These are phyloP conservation scores for Mesochorus sp. DNA, from an alignment of 2,888 invertebrate genomes.

Conservation along the genomic window DNA sequence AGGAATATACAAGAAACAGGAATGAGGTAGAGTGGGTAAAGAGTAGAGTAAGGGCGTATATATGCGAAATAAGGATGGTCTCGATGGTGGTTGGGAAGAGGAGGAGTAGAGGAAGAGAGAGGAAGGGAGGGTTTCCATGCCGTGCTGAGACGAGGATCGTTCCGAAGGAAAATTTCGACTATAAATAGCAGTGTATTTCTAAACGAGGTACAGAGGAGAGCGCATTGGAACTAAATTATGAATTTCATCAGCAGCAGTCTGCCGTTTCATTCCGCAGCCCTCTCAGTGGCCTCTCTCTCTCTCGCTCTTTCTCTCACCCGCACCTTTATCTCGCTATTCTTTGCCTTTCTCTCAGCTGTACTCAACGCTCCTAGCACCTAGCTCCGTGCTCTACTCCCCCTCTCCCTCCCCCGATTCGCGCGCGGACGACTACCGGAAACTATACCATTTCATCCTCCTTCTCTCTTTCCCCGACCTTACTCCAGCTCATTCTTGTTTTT, in stretches of 20 bases:
- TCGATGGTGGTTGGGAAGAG: slow-evolving; percentile 34
- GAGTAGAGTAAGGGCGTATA: not conserved
- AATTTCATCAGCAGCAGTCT: slow-evolving; percentile 82
- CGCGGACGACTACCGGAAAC: slow-evolving; percentile 49
- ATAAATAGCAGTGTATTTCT: slow-evolving; percentile 82
- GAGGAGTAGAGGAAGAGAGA: no score
- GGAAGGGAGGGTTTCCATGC: no score
- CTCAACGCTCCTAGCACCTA: slow-evolving; percentile 16
- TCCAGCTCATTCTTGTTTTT: slow-evolving; percentile 38
- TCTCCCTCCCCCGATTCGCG: slow-evolving; percentile 15
- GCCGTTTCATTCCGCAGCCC: slow-evolving; percentile 81
- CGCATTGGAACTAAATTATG: slow-evolving; percentile 83
- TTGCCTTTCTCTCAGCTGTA: slow-evolving; percentile 54
- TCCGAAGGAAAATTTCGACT: slow-evolving; percentile 81
- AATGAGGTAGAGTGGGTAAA: not conserved
- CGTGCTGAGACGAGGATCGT: slow-evolving; percentile 69
- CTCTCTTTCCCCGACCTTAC: slow-evolving; percentile 50
- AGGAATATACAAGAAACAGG: slow-evolving; percentile 20
- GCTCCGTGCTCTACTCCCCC: slow-evolving; percentile 34
- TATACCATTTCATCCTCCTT: slow-evolving; percentile 50
- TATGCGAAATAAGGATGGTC: slow-evolving; percentile 7
- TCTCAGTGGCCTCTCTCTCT: slow-evolving; percentile 70
- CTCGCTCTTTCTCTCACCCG: slow-evolving; percentile 62
- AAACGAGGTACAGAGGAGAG: slow-evolving; percentile 81
- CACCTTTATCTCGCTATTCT: slow-evolving; percentile 41